Evolutionary conservation across 2,797 vertebrate genomes (phyloP).

Genomic region (Pseudotriccus pelzelni): DNA sequence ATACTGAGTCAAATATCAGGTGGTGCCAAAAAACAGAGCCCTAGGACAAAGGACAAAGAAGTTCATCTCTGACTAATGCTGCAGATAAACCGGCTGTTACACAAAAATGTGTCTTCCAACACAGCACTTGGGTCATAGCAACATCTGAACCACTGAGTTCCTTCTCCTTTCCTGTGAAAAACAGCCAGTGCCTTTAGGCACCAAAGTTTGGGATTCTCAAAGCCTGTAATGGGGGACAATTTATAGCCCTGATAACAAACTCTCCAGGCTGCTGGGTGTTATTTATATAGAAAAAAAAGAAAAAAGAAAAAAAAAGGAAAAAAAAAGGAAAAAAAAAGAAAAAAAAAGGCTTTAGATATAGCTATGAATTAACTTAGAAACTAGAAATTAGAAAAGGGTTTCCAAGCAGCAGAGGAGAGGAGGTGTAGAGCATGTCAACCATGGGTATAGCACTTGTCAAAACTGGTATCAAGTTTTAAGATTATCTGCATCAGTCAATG

Average conservation of each 20-base stretch:
- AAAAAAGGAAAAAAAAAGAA: rapidly evolving
- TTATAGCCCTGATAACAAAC: not conserved
- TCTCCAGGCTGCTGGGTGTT: not conserved
- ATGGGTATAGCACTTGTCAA: not conserved
- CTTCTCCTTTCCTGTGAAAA: not conserved
- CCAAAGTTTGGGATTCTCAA: not conserved
- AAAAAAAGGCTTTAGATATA: not conserved
- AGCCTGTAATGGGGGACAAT: not conserved
- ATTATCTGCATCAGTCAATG: not conserved
- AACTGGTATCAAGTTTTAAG: not conserved
- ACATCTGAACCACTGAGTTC: slow-evolving; percentile 14
- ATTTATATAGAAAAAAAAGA: not conserved
- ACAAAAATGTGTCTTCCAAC: not conserved
- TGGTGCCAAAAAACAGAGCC: slow-evolving; percentile 37
- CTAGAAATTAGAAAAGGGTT: not conserved
- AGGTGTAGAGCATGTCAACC: not conserved
- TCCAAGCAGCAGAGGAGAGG: not conserved
- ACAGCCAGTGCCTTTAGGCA: not conserved
- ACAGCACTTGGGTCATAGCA: slow-evolving; percentile 1
- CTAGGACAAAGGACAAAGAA: slow-evolving; percentile 1
- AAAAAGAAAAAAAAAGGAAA: rapidly evolving
- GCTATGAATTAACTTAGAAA: not conserved
- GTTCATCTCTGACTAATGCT: slow-evolving; percentile 49
- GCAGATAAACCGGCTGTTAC: slow-evolving; percentile 17
- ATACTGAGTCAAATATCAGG: slow-evolving; percentile 51